phyloP scores from a whole-genome alignment of 2,888 invertebrate species.

The Nephrotoma flavescens region DNA sequence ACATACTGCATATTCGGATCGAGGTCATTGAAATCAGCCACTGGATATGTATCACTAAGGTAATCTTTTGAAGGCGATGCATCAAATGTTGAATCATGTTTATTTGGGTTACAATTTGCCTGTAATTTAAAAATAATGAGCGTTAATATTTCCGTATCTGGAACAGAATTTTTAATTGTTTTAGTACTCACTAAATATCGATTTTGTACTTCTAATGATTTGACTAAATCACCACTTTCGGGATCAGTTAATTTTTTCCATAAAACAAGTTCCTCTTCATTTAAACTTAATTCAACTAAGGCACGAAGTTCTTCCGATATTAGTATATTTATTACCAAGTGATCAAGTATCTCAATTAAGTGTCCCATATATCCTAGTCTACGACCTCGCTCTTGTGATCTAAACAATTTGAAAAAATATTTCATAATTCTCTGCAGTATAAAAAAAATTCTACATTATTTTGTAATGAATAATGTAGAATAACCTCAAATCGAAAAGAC shows the following conservation, averaged over 20 bases:
- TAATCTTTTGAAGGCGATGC: slow-evolving; percentile 22
- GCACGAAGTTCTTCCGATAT: slow-evolving; percentile 38
- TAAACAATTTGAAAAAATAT: slow-evolving; percentile 18
- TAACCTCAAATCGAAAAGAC: too few relatives aligned
- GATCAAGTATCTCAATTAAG: slow-evolving; percentile 44
- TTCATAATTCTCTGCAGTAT: not conserved
- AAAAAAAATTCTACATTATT: not conserved
- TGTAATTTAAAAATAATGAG: not conserved
- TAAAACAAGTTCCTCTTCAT: slow-evolving; percentile 35
- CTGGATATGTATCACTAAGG: slow-evolving; percentile 16
- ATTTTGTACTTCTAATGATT: slow-evolving; percentile 23
- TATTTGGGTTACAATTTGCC: slow-evolving; percentile 4
- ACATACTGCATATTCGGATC: slow-evolving; percentile 15
- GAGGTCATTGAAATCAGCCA: slow-evolving; percentile 17
- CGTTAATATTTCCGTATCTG: too few relatives aligned
- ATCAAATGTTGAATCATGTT: slow-evolving; percentile 5
- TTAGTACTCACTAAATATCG: slow-evolving; percentile 23
- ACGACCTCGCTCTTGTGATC: slow-evolving; percentile 36
- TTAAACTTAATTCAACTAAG: slow-evolving; percentile 38
- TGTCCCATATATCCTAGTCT: slow-evolving; percentile 53
- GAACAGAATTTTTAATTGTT: not conserved
- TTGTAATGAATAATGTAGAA: too few relatives aligned
- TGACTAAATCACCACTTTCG: slow-evolving; percentile 24
- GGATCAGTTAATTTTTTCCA: slow-evolving; percentile 28
- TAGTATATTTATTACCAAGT: slow-evolving; percentile 34